Base-by-base conservation (phyloP, 1,140 invertebrate genomes). In the Pemphigus obesinymphae region DNA sequence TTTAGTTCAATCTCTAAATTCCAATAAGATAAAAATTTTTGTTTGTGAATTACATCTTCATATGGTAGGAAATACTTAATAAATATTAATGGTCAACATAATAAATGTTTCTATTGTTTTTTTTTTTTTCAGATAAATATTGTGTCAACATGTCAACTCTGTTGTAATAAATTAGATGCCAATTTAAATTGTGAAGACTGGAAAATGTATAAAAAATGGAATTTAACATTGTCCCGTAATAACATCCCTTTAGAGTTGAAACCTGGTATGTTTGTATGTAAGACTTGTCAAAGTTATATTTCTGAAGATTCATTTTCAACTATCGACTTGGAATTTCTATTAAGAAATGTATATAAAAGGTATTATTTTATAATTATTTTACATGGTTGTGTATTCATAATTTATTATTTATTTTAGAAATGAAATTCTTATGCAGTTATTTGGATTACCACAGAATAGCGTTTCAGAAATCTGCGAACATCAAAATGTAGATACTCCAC, bases 211-310 rank as follows among this genome's bases (percentile, higher is more conserved):
- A 31, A 58, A 8, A 6, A 11, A 17, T 76, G 73, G 73, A 76
- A 26, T 76, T 13, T 0, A 2, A 37, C 7, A 58, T 76, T 76
- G 31, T 1, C 15, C 20, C 0, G 2, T 11, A 34, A 58, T 58
- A 13, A 40, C 0, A 34, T 76, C 23, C 50, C 73, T 34, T 76
- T 76, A 55, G 17, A 3, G 8, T 55, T 76, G 11, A 0, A 17
- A 23, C n/a, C 73, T 3, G 73, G 73, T 23, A 76, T 76, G 73
- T 76, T 76, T 11, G 13, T 76, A 53, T 76, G 73, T 40, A 3
- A 15, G 29, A 55, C 7, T 34, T 76, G 73, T 76, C 34, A 53
- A 34, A 23, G 10, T 23, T 15, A 17, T 15, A 26, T 76, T 15
- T 40, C 20, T 34, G 20, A 40, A 37, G 37, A n/a, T n/a, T 15